Percentiles rank a stretch among this genome's conserved stretches.
Conservation (phyloP, 2,113 vertebrate species). For the Pao palembangensis region DNA sequence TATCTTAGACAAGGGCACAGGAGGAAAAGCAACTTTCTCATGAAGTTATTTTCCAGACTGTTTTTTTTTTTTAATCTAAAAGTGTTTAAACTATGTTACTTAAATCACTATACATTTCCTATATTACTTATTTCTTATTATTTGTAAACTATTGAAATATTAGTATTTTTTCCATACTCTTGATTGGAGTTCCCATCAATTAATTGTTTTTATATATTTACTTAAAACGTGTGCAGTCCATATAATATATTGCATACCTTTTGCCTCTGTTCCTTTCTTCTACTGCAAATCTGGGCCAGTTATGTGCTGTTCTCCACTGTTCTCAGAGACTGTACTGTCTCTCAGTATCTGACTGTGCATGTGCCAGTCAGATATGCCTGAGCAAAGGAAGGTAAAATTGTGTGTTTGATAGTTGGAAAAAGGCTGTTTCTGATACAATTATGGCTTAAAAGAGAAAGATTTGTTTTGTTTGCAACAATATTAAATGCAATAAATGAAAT, state of each 20-base stretch:
- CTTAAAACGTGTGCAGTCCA: slow-evolving; percentile 53
- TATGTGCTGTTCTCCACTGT: slow-evolving; percentile 38
- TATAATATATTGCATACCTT: slow-evolving; percentile 67
- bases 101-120: slow-evolving; percentile 55
- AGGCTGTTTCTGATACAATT: slow-evolving; percentile 18
- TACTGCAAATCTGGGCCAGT: slow-evolving; percentile 69
- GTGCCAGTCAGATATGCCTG: not conserved
- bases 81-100: slow-evolving; percentile 60
- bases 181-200: slow-evolving; percentile 64
- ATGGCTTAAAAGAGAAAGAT: slow-evolving; percentile 26
- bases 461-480: slow-evolving; percentile 37
- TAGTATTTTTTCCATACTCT: slow-evolving; percentile 62
- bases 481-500: slow-evolving; percentile 38
- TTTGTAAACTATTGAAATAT: slow-evolving; percentile 63
- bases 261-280: slow-evolving; percentile 63
- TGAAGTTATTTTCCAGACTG: slow-evolving; percentile 44
- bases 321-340: slow-evolving; percentile 13
- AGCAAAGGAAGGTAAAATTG: not conserved
- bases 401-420: slow-evolving; percentile 6
- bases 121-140: slow-evolving; percentile 51
- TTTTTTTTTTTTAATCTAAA: slow-evolving; percentile 57
- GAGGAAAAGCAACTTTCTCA: slow-evolving; percentile 55
- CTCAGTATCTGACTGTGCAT: slow-evolving; percentile 30
- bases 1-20: slow-evolving; percentile 49
- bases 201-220: slow-evolving; percentile 60